Percentiles rank a stretch among this genome's conserved stretches.
phyloP scores from a whole-genome alignment of 2,888 invertebrate species.

The Syritta pipiens region DNA sequence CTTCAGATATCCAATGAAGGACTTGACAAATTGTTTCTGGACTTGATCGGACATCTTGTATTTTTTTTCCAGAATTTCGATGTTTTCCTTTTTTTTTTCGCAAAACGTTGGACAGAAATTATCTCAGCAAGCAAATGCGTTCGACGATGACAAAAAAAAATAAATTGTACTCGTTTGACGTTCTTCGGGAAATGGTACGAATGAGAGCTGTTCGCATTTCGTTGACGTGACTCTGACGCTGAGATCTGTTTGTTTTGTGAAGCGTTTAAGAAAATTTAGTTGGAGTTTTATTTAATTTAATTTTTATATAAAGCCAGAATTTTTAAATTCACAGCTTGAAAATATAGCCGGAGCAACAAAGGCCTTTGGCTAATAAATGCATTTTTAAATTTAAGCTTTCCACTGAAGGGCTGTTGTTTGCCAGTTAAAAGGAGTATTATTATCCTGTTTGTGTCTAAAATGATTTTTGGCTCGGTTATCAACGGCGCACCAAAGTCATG shows the following conservation, averaged over 20 bases:
- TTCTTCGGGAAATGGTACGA: not conserved
- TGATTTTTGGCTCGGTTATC: too few relatives aligned
- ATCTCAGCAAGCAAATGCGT: constrained; percentile 29
- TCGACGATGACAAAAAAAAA: constrained; percentile 32
- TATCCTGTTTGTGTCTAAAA: too few relatives aligned
- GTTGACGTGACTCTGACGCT: not conserved
- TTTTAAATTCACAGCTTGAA: too few relatives aligned
- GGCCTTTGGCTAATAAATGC: too few relatives aligned
- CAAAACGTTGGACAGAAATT: constrained; percentile 3
- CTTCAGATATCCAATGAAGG: constrained; percentile 77
- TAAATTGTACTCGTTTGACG: constrained; percentile 6
- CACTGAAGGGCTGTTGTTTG: too few relatives aligned
- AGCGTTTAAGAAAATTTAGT: too few relatives aligned
- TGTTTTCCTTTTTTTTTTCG: constrained; percentile 16
- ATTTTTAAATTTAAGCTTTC: too few relatives aligned
- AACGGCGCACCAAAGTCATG: too few relatives aligned
- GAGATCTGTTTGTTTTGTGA: not conserved
- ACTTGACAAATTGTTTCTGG: constrained; percentile 77
- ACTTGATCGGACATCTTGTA: constrained; percentile 76
- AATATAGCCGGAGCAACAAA: too few relatives aligned
- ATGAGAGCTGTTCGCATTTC: constrained; percentile 8
- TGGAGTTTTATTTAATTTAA: too few relatives aligned
- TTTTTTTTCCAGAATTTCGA: not conserved
- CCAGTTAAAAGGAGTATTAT: too few relatives aligned
- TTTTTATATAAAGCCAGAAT: too few relatives aligned